phyloP scores from a whole-genome alignment of 2,113 vertebrate genomes.

The Crotalus viridis region DNA sequence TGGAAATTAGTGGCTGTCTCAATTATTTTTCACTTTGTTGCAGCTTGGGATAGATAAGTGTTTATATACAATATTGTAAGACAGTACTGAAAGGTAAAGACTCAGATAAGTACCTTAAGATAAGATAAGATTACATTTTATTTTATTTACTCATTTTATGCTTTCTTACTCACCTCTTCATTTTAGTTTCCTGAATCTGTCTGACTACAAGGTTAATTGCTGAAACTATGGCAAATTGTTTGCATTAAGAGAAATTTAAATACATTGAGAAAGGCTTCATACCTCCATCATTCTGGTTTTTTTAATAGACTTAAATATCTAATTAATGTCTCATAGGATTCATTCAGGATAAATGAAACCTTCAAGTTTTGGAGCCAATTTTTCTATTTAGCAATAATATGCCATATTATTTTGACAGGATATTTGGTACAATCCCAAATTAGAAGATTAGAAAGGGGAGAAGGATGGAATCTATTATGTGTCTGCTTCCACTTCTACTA shows the following conservation, averaged over 20 bases:
- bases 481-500: conserved; percentile 1
- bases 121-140: not conserved
- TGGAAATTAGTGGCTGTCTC: not conserved
- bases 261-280: conserved; percentile 39
- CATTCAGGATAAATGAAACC: conserved; percentile 24
- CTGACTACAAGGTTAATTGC: conserved; percentile 31
- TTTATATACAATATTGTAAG: not conserved
- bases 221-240: conserved; percentile 38
- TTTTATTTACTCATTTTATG: not conserved
- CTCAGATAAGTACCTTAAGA: not conserved
- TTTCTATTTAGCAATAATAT: conserved; percentile 17
- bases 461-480: conserved; percentile 6
- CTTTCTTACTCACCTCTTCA: not conserved
- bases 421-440: conserved; percentile 26
- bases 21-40: not conserved
- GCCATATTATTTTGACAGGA: conserved; percentile 3
- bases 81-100: fast-evolving
- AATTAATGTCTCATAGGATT: conserved; percentile 7
- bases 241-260: conserved; percentile 41
- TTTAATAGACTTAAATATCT: not conserved
- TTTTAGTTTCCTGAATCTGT: conserved; percentile 16
- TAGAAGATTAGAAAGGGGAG: conserved; percentile 16
- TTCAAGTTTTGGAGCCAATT: not conserved
- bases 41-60: not conserved
- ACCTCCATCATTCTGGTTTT: not conserved